Base-by-base conservation (phyloP, 2,888 invertebrate genomes). In the Pristionchus maxplancki region DNA sequence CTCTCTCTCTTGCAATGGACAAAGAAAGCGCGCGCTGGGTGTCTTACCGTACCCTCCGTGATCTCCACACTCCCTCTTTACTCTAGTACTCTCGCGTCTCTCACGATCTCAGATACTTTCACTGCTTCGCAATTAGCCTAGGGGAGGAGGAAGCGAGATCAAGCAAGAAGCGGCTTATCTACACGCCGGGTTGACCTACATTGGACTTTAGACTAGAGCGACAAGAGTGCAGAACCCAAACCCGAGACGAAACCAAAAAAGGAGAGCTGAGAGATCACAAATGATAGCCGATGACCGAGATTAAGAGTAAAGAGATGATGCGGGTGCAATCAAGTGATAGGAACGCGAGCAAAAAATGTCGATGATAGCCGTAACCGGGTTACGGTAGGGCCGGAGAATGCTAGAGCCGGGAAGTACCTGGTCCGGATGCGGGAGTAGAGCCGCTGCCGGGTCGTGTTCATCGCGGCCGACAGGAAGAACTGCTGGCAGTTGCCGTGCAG, bases 391-490 rank as follows among this genome's bases (percentile, higher is more conserved):
- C 50, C 82, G 82, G 48, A 28, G 5, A 50, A 81, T 50, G 6
- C 5, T 1, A 78, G n/a, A 48, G 81, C 44, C 15, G 34, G 24
- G 40, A 81, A 81, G 53, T 85, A 85, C 85, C 85, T 85, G 53
- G 82, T 74, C 40, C 83, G 40, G 83, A 92, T 88, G 50, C 92
- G 83, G 13, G 90, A 92, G 87, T 91, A 92, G 28, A 92, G 89
- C 15, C 91, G 88, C 78, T 92, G 92, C 82, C 90, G 90, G 44
- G 88, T 81, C 0, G 92, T 91, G n/a, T 91, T 90, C 50, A 90
- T 90, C 15, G 92, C 91, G 20, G 92, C 91, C 11, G 92, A 92
- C 53, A 92, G 88, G 62, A 92, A 90, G 86, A 92, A 92, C 34
- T 89, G 89, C 88, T 91, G 91, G 53, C 90, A 91, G 71, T 91